Base-by-base conservation (phyloP, 2,888 invertebrate species). In the Chrysomela aeneicollis region DNA sequence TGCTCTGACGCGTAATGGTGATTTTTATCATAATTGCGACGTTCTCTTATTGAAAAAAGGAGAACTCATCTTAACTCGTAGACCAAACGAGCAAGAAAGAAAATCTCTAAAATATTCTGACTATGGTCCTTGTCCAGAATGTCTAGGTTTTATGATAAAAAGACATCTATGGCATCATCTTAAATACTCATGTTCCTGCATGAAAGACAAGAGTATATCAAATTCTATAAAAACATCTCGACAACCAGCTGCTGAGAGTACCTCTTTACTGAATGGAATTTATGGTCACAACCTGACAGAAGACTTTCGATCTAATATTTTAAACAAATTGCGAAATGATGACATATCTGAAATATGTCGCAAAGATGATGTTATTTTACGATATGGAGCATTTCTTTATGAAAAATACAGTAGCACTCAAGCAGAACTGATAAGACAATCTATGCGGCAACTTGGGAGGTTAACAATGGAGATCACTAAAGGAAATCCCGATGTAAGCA, bases 321-420 rank as follows among this genome's bases (percentile, higher is more conserved):
- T 54, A 49, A 42, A 53, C 17, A 37, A 17, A 12, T 32, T 51
- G 15, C 8, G 26, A 2, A 37, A 60, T 52, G 51, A 60, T 22
- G 30, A 60, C 6, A 52, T 60, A 35, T 51, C 51, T 3, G n/a
- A 19, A 12, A 26, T 50, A 12, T 60, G 60, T 42, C 18, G 21
- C 52, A 37, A 35, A 5, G 52, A 60, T 26, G 22, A 21, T 5
- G 3, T 53, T 49, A 61, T 60, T 58, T 30, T 63, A 35, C 32
- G 57, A 50, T 63, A 37, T 63, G 60, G 63, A 52, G 65, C 68
- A 47, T 66, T 68, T 62, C 46, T 68, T 30, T 66, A 58, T 63
- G 63, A 66, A 63, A 66, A 66, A 66, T 66, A 66, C 49, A 63
- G 63, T 53, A 63, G 42, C 26, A 63, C 59, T 47, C 62, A 66